Base-by-base conservation (phyloP, 2,113 vertebrate species). In the Ammodytes dubius region DNA sequence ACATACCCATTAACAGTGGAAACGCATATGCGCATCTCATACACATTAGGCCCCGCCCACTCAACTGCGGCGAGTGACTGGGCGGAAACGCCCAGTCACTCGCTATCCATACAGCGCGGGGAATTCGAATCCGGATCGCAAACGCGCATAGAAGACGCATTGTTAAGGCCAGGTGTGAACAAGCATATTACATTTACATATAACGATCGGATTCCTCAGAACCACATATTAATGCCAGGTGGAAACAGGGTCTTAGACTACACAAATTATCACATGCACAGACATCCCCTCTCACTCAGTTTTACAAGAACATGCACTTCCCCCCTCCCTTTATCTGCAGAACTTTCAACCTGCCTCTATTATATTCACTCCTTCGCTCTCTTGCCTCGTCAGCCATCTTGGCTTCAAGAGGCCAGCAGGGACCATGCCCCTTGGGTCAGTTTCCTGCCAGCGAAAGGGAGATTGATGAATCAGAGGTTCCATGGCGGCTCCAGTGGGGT, bases 381-480 rank as follows among this genome's bases (percentile, higher is more conserved):
- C 52, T 54, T 58, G 77, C 69, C 79, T 65, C 19, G 58, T 84
- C 85, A 82, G 87, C 87, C 87, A 84, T 87, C 65, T 88, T 90
- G 88, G 77, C 77, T 88, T 57, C 70, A 73, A 81, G 79, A 50
- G 5, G 67, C 80, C 78, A 68, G 76, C 66, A 66, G 84, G 66
- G 86, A 81, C 67, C 19, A 0, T 40, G 75, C 84, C 88, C 86
- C 80, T 52, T 4, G 82, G 80, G 87, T 88, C 84, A 87, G 81
- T 84, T 88, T 82, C 83, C 85, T 85, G 83, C 86, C 93, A 89
- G 82, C 74, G 79, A 86, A 39, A 47, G 50, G 61, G 56, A 90
- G 88, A 92, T 89, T 89, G 92, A 93, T 93, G 91, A 91, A 90
- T 90, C 79, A 56, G 74, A 90, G 85, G 85, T 79, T 84, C 83